phyloP scores from a whole-genome alignment of 2,888 invertebrate genomes.

The Halictus ligatus region DNA sequence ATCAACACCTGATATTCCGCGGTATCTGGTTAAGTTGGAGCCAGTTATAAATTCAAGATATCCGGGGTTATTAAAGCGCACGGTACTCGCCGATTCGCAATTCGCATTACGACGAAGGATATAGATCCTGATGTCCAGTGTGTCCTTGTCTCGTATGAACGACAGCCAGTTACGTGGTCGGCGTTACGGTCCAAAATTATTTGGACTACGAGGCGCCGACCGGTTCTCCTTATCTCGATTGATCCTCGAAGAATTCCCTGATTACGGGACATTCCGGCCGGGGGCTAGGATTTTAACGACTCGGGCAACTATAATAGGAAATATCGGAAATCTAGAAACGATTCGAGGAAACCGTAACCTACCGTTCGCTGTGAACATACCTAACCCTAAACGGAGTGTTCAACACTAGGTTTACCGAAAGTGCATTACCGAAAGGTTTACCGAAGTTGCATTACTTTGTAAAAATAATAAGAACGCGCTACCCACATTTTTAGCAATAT shows the following conservation, averaged over 20 bases:
- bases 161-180: slow-evolving; percentile 47
- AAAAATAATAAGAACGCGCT: too few species aligned
- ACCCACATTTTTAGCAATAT: too few species aligned
- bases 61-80: not conserved
- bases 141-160: slow-evolving; percentile 45
- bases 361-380: not conserved
- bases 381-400: too few species aligned
- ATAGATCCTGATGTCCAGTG: slow-evolving; percentile 47
- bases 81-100: not conserved
- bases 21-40: slow-evolving; percentile 33
- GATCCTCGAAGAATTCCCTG: slow-evolving; percentile 47
- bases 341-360: not conserved
- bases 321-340: not conserved
- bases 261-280: slow-evolving; percentile 51
- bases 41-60: slow-evolving; percentile 13
- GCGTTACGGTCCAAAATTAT: slow-evolving; percentile 56
- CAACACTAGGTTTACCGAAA: too few species aligned
- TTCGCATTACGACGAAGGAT: not conserved
- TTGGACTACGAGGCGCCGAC: slow-evolving; percentile 45
- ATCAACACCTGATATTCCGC: slow-evolving; percentile 41
- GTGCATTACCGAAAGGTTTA: too few species aligned
- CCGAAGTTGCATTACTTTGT: too few species aligned
- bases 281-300: slow-evolving; percentile 54
- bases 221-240: slow-evolving; percentile 68
- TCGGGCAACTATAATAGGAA: not conserved